Evolutionary conservation across 2,888 invertebrate species (phyloP).

Genomic region (Andrena marginata): DNA sequence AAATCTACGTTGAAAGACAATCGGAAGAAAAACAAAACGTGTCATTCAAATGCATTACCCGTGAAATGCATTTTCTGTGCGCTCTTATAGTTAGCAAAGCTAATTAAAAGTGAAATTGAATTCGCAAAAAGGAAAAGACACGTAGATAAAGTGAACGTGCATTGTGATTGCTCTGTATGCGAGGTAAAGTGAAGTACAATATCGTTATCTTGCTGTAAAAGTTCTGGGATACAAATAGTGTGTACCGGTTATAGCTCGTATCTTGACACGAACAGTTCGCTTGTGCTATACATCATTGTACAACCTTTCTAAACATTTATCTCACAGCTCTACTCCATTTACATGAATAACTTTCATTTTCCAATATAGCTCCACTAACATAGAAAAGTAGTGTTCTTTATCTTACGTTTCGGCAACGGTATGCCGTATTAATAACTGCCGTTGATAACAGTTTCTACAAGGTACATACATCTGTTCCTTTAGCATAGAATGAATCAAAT

Average conservation of each 20-base stretch:
- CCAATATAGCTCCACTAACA: conserved; percentile 53
- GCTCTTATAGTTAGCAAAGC: neutral
- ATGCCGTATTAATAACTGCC: conserved; percentile 45
- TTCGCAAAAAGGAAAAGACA: conserved; percentile 3
- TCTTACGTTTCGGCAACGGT: conserved; percentile 45
- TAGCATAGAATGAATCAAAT: conserved; percentile 53
- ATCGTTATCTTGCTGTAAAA: conserved; percentile 46
- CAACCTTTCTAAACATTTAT: conserved; percentile 59
- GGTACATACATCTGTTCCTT: conserved; percentile 62
- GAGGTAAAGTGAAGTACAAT: conserved; percentile 57
- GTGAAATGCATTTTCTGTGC: conserved; percentile 14
- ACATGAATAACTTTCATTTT: conserved; percentile 57
- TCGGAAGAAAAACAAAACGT: conserved; percentile 3
- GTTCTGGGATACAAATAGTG: conserved; percentile 42
- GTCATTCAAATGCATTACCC: conserved; percentile 11
- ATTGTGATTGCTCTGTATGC: conserved; percentile 47
- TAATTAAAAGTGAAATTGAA: conserved; percentile 30
- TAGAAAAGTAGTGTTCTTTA: conserved; percentile 63
- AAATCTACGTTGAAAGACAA: conserved; percentile 17
- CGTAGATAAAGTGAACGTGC: conserved; percentile 31
- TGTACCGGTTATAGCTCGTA: conserved; percentile 45
- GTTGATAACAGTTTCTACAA: conserved; percentile 59
- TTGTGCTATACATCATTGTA: conserved; percentile 40
- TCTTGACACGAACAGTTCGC: conserved; percentile 40
- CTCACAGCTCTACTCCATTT: conserved; percentile 60